Base-by-base conservation (phyloP, 2,797 vertebrate species). In the Phrynocephalus vlangalii region DNA sequence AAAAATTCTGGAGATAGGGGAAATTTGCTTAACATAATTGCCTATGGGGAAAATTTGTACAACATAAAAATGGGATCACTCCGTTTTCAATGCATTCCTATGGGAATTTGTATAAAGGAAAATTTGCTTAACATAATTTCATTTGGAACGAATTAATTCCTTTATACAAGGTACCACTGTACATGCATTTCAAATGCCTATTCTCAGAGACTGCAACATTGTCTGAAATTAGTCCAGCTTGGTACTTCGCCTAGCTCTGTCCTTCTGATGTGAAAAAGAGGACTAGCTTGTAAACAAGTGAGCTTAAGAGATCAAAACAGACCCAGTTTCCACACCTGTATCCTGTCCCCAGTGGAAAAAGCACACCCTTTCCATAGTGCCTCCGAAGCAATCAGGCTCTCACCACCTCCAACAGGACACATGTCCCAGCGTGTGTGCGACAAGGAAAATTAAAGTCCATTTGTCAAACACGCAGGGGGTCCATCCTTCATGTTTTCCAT, bases 371-470 rank as follows among this genome's bases (percentile, higher is more conserved):
- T 68, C 79, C 83, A 33, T 67, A 7, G 76, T 88, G 92, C 86
- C 83, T 56, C 33, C 73, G 79, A 9, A 76, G 38, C 67, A 79
- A 80, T 91, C 86, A 30, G 78, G 88, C 91, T 87, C 60, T 75
- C 91, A 88, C 28, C 24, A 60, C 52, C 70, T 84, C 89, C 78
- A 92, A 87, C 87, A 86, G 88, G 24, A 60, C 2, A 52, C 66
- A 79, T 50, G 60, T 84, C 87, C 84, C 89, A 63, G 84, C 87
- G 82, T 90, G 86, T 13, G 7, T 91, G 75, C 3, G 84, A 48
- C 87, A 93, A 95, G 92, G 77, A 71, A 90, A 88, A 68, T 86
- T 80, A 86, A 92, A 91, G 93, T n/a, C 84, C 85, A 91, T 44
- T 85, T 75, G 38, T 82, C 79, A 30, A 75, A 63, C 11, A 15